phyloP scores from a whole-genome alignment of 2,888 invertebrate genomes.

The Pyralis farinalis region DNA sequence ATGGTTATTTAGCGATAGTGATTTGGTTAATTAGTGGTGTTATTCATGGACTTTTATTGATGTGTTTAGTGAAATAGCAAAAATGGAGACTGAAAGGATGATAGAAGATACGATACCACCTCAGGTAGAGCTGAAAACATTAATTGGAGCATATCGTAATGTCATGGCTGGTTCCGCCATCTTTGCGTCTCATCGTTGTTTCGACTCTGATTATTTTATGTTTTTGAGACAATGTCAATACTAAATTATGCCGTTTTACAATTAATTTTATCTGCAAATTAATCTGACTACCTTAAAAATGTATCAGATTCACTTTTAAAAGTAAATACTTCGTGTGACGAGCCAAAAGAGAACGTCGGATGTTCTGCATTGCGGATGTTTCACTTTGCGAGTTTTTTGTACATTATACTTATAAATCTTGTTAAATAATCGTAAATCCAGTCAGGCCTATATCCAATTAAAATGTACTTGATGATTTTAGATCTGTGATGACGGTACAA shows the following conservation, averaged over 20 bases:
- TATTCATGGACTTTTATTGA: conserved; percentile 64
- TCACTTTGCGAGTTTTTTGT: conserved; percentile 18
- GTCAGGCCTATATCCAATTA: neutral
- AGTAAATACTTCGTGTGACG: neutral
- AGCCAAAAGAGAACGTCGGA: neutral
- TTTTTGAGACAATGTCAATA: conserved; percentile 33
- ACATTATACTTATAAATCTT: conserved; percentile 3
- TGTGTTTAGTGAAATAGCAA: conserved; percentile 84
- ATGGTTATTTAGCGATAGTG: conserved; percentile 65
- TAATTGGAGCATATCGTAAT: conserved; percentile 64
- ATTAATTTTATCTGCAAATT: conserved; percentile 3
- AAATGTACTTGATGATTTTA: too few species aligned
- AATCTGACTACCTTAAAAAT: neutral
- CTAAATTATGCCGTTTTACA: conserved; percentile 13
- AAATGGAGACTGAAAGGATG: conserved; percentile 96
- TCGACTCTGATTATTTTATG: conserved; percentile 46
- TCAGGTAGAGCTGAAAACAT: conserved; percentile 56
- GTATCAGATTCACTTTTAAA: neutral
- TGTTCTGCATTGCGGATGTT: conserved; percentile 55
- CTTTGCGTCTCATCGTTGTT: conserved; percentile 53
- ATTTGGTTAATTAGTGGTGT: conserved; percentile 61
- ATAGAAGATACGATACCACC: conserved; percentile 85
- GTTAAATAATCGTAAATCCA: neutral
- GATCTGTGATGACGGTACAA: too few species aligned
- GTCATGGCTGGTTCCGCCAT: conserved; percentile 72